These are phyloP conservation scores for Phrynocephalus versicolor DNA, from an alignment of 2,113 vertebrate genomes.

Conservation along the genomic window DNA sequence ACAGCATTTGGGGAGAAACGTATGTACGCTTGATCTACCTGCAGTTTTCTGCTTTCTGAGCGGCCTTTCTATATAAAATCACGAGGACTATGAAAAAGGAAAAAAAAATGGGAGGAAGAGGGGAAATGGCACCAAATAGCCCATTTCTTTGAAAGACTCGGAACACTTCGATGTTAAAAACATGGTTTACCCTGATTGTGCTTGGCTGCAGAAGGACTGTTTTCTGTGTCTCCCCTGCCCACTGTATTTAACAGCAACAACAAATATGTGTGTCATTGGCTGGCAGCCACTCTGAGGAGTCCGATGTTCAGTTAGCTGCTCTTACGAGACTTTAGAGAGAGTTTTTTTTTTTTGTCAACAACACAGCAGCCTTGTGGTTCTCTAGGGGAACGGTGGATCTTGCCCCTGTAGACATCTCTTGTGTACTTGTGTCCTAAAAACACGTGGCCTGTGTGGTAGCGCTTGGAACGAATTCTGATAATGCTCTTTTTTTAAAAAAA, in stretches of 20 bases:
- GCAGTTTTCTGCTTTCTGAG: not conserved
- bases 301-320: slow-evolving; percentile 7
- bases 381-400: not conserved
- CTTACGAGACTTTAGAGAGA: not conserved
- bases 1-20: not conserved
- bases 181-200: not conserved
- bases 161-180: not conserved
- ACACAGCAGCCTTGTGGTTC: not conserved
- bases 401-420: not conserved
- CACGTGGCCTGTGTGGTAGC: too few species aligned
- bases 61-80: not conserved
- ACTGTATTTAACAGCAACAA: not conserved
- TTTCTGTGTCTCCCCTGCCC: not conserved
- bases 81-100: not conserved
- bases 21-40: too few species aligned
- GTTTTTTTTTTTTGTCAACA: slow-evolving; percentile 4
- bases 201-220: not conserved
- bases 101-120: too few species aligned
- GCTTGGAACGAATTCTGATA: not conserved
- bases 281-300: not conserved
- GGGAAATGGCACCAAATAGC: not conserved
- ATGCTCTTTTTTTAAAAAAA: too few species aligned
- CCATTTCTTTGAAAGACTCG: not conserved
- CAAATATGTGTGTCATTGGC: not conserved
- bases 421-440: too few species aligned